Conservation (phyloP, 2,888 invertebrate species). For the Drepana falcataria region DNA sequence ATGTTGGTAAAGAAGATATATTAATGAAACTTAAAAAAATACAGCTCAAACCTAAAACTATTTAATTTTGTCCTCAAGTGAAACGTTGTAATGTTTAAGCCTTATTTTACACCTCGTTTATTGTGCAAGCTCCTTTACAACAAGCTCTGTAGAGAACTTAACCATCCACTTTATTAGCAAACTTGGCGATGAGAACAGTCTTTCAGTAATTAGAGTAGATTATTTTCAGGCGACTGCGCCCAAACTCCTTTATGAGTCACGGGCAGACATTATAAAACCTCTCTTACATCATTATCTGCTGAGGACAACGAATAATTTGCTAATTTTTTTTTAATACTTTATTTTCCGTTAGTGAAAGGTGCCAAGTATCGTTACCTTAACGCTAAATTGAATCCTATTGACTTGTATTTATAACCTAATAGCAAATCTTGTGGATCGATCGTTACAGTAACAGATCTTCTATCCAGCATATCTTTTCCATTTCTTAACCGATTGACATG, state of each 20-base stretch:
- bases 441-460: no score
- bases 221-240: slow-evolving; percentile 61
- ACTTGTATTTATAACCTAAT: no score
- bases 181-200: slow-evolving; percentile 63
- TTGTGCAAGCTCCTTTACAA: slow-evolving; percentile 27
- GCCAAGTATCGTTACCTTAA: background rate
- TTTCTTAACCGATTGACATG: no score
- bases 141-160: slow-evolving; percentile 44
- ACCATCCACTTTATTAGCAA: slow-evolving; percentile 74
- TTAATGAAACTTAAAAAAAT: no score
- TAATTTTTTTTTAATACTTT: background rate
- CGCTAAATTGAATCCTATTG: no score
- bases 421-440: no score
- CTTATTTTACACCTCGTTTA: background rate
- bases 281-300: slow-evolving; percentile 17
- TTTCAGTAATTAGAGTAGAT: slow-evolving; percentile 72
- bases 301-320: slow-evolving; percentile 9
- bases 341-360: background rate
- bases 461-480: no score
- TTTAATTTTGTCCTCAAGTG: no score
- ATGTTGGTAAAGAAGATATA: no score
- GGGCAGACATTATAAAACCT: slow-evolving; percentile 14
- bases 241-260: slow-evolving; percentile 40
- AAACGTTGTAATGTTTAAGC: no score
- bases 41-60: no score